phyloP scores from a whole-genome alignment of 1,140 invertebrate species.

The Drosophila micromelanica region DNA sequence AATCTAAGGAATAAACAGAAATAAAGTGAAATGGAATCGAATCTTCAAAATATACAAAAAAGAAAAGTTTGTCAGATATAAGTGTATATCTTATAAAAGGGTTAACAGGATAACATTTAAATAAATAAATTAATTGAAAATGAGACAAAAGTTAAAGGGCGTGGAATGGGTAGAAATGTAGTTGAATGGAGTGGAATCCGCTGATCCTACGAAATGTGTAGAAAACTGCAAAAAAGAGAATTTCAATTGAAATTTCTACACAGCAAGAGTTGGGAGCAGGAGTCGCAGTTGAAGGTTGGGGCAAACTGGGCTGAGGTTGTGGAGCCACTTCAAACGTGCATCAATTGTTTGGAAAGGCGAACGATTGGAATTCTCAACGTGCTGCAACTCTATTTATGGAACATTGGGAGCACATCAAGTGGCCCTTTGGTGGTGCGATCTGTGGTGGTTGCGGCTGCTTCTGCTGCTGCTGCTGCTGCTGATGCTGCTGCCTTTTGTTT shows the following conservation, averaged over 20 bases:
- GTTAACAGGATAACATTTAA: too few species aligned
- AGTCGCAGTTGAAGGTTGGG: not conserved
- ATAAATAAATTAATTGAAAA: not conserved
- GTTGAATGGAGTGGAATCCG: slow-evolving; percentile 15
- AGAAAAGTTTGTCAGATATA: too few species aligned
- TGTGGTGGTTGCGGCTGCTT: slow-evolving; percentile 28
- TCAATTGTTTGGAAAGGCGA: slow-evolving; percentile 65
- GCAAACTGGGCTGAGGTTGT: slow-evolving; percentile 4
- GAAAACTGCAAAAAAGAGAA: slow-evolving; percentile 20
- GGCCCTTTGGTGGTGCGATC: slow-evolving; percentile 38
- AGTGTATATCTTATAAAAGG: too few species aligned
- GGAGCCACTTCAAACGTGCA: slow-evolving; percentile 69
- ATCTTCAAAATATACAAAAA: too few species aligned
- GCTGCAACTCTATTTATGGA: slow-evolving; percentile 73
- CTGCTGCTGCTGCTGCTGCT: slow-evolving; percentile 24
- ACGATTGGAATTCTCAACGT: slow-evolving; percentile 53
- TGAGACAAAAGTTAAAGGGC: not conserved
- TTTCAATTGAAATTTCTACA: slow-evolving; percentile 23
- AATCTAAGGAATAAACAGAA: too few species aligned
- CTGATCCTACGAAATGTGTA: slow-evolving; percentile 16
- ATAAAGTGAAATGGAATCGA: too few species aligned
- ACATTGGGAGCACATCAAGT: slow-evolving; percentile 45
- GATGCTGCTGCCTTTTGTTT: too few species aligned
- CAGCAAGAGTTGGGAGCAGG: not conserved
- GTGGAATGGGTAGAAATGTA: slow-evolving; percentile 1